Conservation (phyloP, 2,113 vertebrate genomes). For the Urocitellus parryii region DNA sequence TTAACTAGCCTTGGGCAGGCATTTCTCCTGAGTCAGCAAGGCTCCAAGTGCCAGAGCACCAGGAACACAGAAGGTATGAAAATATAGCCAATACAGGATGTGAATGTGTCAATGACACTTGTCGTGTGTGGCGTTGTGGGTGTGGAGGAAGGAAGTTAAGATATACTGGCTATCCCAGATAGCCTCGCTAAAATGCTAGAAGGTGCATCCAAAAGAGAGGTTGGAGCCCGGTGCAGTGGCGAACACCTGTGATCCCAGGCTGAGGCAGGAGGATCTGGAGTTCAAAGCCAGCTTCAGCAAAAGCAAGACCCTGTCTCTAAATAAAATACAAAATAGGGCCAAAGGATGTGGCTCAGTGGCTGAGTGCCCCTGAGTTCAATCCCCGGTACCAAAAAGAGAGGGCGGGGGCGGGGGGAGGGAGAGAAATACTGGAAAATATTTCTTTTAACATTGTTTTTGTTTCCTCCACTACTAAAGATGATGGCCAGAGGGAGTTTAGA, state of each 20-base stretch:
- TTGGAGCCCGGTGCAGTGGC: no score
- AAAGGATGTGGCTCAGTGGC: no score
- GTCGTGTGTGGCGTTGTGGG: not conserved
- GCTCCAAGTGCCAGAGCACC: not conserved
- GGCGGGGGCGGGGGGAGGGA: accelerated
- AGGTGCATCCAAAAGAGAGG: not conserved
- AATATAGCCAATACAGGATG: not conserved
- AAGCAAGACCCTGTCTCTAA: no score
- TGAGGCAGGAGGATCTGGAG: no score
- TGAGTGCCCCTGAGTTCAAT: no score
- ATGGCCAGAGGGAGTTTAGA: not conserved
- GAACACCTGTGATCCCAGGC: no score
- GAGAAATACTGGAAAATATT: not conserved
- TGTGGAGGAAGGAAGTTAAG: no score
- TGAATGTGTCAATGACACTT: not conserved
- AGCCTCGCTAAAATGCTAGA: not conserved
- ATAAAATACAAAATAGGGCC: no score
- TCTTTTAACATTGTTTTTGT: not conserved
- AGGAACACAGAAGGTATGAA: not conserved
- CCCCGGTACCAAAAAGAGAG: no score
- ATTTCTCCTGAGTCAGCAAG: not conserved
- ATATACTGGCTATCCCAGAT: not conserved
- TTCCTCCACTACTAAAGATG: not conserved
- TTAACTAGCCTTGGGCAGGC: not conserved
- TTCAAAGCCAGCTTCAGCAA: no score